Evolutionary conservation across 2,888 invertebrate genomes (phyloP).

Genomic region (Seira musarum): DNA sequence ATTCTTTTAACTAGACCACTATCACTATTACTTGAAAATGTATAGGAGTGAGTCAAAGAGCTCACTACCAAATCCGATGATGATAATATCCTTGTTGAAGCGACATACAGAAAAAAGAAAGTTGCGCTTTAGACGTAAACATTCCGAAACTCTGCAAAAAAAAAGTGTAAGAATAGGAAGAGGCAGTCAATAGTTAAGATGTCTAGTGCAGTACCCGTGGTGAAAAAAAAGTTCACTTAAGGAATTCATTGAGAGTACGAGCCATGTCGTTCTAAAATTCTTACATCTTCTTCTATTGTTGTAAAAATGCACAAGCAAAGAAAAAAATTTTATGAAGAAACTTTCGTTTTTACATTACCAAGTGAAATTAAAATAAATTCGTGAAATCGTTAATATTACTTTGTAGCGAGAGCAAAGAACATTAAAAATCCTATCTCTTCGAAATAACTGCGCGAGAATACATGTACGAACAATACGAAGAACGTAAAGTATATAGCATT

Average conservation of each 20-base stretch:
- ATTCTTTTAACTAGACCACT: slow-evolving; percentile 50
- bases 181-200: slow-evolving; percentile 1
- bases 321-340: too few species aligned
- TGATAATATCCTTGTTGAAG: background rate
- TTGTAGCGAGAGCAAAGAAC: too few species aligned
- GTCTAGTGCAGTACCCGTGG: background rate
- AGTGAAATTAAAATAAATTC: too few species aligned
- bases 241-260: background rate
- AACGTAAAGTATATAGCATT: too few species aligned
- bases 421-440: too few species aligned
- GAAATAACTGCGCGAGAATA: too few species aligned
- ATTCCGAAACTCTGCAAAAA: background rate
- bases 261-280: too few species aligned
- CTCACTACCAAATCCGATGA: background rate
- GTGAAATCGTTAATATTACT: too few species aligned
- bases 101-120: background rate
- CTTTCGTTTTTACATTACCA: too few species aligned
- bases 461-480: too few species aligned
- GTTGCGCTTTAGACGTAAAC: background rate
- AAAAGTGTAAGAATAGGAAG: background rate
- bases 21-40: background rate
- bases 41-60: slow-evolving; percentile 12
- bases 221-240: background rate
- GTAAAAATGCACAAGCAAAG: too few species aligned
- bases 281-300: too few species aligned